A percentile compares a stretch with the other conserved stretches of the same genome.
Evolutionary conservation across 2,888 invertebrate species (phyloP).

Genomic region (Lissonota sp.): DNA sequence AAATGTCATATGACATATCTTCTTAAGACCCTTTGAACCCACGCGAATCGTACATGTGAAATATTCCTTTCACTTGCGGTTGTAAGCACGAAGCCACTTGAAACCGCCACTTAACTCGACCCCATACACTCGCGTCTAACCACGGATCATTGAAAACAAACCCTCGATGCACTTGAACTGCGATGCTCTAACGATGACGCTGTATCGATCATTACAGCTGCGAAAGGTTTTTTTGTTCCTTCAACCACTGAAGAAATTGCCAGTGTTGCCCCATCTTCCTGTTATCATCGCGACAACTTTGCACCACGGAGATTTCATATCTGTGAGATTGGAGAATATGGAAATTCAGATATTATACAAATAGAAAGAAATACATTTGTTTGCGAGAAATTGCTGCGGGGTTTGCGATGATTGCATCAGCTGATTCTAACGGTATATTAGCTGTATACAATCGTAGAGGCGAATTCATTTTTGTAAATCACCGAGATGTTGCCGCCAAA

Average conservation of each 20-base stretch:
- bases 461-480: neutral
- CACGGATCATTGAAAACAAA: conserved; percentile 5
- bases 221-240: neutral
- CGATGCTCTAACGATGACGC: conserved; percentile 24
- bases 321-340: conserved; percentile 44
- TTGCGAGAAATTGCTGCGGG: conserved; percentile 57
- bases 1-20: neutral
- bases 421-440: too few relatives aligned
- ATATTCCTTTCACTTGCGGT: conserved; percentile 37
- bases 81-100: conserved; percentile 38
- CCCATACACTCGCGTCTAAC: conserved; percentile 6
- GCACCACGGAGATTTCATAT: neutral
- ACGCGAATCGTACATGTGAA: conserved; percentile 7
- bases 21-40: neutral
- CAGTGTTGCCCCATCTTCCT: conserved; percentile 1
- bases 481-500: too few relatives aligned
- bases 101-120: conserved; percentile 18
- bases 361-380: neutral
- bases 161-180: conserved; percentile 49
- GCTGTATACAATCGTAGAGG: neutral
- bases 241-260: neutral
- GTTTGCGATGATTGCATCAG: conserved; percentile 15
- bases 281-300: conserved; percentile 24
- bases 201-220: conserved; percentile 10
- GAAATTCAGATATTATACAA: conserved; percentile 7